Conservation (phyloP, 2,797 vertebrate genomes). For the Hippocampus kuda region DNA sequence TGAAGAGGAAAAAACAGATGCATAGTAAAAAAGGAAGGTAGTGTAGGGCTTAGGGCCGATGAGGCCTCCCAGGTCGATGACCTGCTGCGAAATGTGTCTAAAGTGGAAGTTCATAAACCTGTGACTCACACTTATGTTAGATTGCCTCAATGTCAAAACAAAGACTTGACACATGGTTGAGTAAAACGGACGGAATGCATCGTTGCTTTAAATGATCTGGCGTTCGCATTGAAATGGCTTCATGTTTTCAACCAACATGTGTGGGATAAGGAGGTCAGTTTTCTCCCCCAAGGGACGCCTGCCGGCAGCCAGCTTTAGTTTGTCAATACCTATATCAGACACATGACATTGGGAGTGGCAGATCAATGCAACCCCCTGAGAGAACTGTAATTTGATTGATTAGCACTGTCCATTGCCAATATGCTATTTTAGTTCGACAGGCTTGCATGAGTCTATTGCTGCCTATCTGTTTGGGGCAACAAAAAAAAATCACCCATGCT, state of each 20-base stretch:
- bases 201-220: slow-evolving; percentile 17
- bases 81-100: slow-evolving; percentile 51
- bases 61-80: slow-evolving; percentile 33
- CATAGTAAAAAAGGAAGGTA: slow-evolving; percentile 14
- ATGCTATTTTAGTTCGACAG: slow-evolving; percentile 25
- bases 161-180: background rate
- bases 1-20: slow-evolving; percentile 10
- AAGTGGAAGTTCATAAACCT: slow-evolving; percentile 56
- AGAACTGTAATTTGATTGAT: slow-evolving; percentile 42
- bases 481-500: background rate
- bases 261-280: slow-evolving; percentile 33
- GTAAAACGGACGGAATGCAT: background rate
- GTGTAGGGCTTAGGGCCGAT: slow-evolving; percentile 12
- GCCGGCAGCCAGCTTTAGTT: slow-evolving; percentile 25
- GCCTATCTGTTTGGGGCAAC: background rate
- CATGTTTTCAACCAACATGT: slow-evolving; percentile 10
- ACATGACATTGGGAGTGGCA: slow-evolving; percentile 38
- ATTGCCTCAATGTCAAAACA: slow-evolving; percentile 20
- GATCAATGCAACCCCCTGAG: slow-evolving; percentile 47
- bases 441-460: background rate
- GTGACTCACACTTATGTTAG: slow-evolving; percentile 36
- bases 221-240: slow-evolving; percentile 10
- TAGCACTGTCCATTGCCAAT: slow-evolving; percentile 18
- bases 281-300: slow-evolving; percentile 37
- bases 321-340: slow-evolving; percentile 43